Base-by-base conservation (phyloP, 2,113 vertebrate species). In the Castor canadensis region DNA sequence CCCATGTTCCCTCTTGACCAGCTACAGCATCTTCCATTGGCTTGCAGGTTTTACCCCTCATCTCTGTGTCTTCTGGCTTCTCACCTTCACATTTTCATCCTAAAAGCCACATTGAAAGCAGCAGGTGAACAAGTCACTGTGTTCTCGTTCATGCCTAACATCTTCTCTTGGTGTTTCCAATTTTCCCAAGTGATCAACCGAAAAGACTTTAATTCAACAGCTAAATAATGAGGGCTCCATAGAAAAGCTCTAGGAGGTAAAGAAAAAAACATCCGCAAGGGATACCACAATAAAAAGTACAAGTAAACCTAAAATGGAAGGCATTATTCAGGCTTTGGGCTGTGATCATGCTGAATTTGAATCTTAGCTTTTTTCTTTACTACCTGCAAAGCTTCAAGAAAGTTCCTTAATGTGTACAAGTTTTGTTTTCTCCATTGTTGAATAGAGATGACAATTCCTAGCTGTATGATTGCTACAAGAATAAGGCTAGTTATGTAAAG, bases 141-240 rank as follows among this genome's bases (percentile, higher is more conserved):
- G 4, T 45, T 66, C 49, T 66, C 24, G 54, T 88, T 73, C 26
- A 73, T 52, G 60, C 54, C 16, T 26, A 52, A 32, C 7, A 75
- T 16, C 38, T 20, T 81, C 38, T 71, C 54, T 40, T 86, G 40
- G 35, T 88, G 38, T 71, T 49, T 32, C 62, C 19, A 73, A 64
- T 69, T 89, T 92, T 90, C 86, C 40, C 77, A 64, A 84, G 66
- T 89, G 54, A 93, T 47, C n/a, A 66, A 79, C 9, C 6, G 15
- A 76, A 35, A 60, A 67, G 17, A 83, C 75, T 82, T 86, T 62
- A 67, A 43, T 66, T 52, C 40, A 77, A 38, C n/a, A 38, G 32
- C 35, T 73, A 73, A 87, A 87, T 45, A 87, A 49, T 32, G 28
- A 87, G 11, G 24, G 16, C 52, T 52, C 40, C 54, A 72, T 0